Evolutionary conservation across 1,140 invertebrate species (phyloP), one percentile per base, ranked within the genome.

Genomic region (Epicauta chinensis): DNA sequence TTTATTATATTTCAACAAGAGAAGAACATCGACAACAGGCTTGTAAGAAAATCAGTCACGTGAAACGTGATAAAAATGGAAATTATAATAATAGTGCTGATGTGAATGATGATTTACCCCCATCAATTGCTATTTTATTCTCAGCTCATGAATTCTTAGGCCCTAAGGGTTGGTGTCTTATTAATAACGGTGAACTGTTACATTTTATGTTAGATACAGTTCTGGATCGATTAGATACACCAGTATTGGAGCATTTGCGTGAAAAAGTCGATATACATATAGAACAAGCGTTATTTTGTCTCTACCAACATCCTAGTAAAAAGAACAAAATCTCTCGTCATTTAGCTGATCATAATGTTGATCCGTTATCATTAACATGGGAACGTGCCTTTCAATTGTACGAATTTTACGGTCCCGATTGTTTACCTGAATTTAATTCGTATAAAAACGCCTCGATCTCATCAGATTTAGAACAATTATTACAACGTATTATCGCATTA

Each of bases 221-320:
- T 1, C 76, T 87, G 11, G 78, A 83, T 4, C 76, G 82, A 52
- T 67, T 87, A 14, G 74, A 78, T 58, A 78, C 78, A 16, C 82
- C 76, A 29, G 71, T 76, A n/a, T 74, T 75, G 42, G 71, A 64
- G 69, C 62, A 45, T 32, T 59, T 55, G 40, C 59, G 59, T 72
- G 66, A 81, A 56, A 78, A 78, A 69, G 71, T 92, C 2, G 77
- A 78, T 36, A 82, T 86, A 48, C 81, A 86, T 46, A 73, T 94
- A 50, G 91, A 95, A 61, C 92, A 97, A 69, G 85, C 88, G 60
- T 84, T 94, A 40, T 93, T 82, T 67, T 97, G 93, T 70, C 72
- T 97, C 2, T 96, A 89, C 70, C 83, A 84, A 14, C 88, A 93
- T 74, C 88, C 90, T 1, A 81, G 80, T 53, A 91, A 85, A 68